Conservation (phyloP, 2,797 vertebrate genomes). For the Sebastiscus tertius region DNA sequence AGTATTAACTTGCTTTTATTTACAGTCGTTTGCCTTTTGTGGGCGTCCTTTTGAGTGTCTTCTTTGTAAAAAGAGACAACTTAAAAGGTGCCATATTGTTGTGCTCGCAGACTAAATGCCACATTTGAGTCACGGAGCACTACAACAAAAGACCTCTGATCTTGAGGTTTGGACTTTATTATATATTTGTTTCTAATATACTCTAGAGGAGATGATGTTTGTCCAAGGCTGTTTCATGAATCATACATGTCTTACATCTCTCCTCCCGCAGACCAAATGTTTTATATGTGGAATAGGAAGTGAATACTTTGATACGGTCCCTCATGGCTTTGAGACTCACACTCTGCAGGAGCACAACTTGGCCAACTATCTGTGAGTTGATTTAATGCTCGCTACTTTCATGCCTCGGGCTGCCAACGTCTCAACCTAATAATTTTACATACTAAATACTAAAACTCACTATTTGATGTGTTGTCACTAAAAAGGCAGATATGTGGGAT, state of each 20-base stretch:
- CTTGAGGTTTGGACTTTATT: neutral
- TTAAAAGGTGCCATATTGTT: neutral
- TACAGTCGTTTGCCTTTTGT: slow-evolving; percentile 5
- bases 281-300: slow-evolving; percentile 85
- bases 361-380: slow-evolving; percentile 86
- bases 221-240: slow-evolving; percentile 5
- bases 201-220: neutral
- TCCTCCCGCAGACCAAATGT: slow-evolving; percentile 81
- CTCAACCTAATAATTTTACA: neutral
- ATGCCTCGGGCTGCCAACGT: neutral
- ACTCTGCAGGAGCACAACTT: slow-evolving; percentile 85
- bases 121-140: slow-evolving; percentile 19
- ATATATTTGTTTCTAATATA: neutral
- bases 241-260: slow-evolving; percentile 7
- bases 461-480: neutral
- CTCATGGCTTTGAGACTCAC: slow-evolving; percentile 85
- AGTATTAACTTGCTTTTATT: neutral
- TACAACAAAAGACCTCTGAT: neutral
- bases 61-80: neutral
- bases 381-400: neutral
- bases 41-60: neutral
- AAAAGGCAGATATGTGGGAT: neutral
- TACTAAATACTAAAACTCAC: neutral
- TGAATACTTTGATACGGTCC: slow-evolving; percentile 82
- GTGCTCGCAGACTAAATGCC: neutral